phyloP scores from a whole-genome alignment of 2,888 invertebrate species.

The Melinopterus prodromus region DNA sequence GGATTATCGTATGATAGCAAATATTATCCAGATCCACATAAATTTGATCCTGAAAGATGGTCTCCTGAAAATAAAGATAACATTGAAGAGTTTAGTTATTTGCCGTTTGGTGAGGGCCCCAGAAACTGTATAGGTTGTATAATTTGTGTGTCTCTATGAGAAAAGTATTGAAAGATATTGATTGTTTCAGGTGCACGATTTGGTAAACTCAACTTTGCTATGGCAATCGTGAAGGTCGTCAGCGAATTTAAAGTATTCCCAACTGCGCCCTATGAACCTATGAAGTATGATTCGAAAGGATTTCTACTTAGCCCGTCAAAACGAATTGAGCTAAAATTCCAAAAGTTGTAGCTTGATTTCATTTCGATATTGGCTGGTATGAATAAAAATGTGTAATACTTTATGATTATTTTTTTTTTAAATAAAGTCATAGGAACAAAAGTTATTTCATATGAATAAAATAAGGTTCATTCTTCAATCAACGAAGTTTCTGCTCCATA shows the following conservation, averaged over 20 bases:
- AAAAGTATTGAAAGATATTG: neutral
- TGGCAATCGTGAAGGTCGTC: neutral
- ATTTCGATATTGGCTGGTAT: too few species aligned
- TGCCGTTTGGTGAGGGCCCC: constrained; percentile 8
- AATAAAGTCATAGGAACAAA: too few species aligned
- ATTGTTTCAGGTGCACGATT: constrained; percentile 15
- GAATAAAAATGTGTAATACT: too few species aligned
- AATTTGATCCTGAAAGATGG: constrained; percentile 24
- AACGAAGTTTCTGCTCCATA: too few species aligned
- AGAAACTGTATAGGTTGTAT: constrained; percentile 18
- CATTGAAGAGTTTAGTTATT: neutral
- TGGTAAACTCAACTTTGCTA: neutral
- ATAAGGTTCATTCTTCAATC: too few species aligned
- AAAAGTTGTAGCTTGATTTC: neutral
- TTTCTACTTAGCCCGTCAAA: constrained; percentile 14
- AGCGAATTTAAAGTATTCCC: constrained; percentile 16
- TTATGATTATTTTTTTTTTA: too few species aligned
- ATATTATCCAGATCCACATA: constrained; percentile 12
- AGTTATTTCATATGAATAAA: too few species aligned
- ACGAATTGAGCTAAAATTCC: constrained; percentile 12
- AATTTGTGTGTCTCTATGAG: neutral
- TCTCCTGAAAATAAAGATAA: neutral
- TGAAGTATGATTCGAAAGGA: constrained; percentile 9
- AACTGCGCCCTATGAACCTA: neutral
- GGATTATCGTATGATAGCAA: constrained; percentile 9